Percentiles rank a stretch among this genome's conserved stretches.
Evolutionary conservation across 2,113 vertebrate genomes (phyloP).

Genomic region (Lepisosteus oculatus): DNA sequence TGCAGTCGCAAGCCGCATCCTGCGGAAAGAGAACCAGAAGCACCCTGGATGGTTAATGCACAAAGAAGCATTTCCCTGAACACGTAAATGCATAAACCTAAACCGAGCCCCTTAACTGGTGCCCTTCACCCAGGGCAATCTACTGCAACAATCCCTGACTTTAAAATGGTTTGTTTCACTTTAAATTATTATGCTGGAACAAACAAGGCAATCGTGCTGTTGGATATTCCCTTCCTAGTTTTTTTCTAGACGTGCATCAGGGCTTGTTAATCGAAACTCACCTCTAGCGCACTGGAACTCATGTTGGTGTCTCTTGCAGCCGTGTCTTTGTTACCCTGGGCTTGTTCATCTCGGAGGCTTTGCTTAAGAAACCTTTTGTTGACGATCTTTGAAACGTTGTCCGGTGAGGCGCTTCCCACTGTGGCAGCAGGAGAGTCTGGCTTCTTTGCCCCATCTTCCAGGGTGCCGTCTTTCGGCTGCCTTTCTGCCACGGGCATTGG

Average conservation of each 20-base stretch:
- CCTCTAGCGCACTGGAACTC: constrained; percentile 67
- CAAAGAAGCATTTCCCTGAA: no score
- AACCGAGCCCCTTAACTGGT: no score
- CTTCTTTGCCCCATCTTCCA: constrained; percentile 73
- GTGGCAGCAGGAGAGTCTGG: constrained; percentile 52
- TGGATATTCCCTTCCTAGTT: no score
- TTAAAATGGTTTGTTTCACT: no score
- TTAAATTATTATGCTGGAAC: no score
- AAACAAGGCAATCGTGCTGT: no score
- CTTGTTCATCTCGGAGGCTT: constrained; percentile 70
- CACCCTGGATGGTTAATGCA: no score
- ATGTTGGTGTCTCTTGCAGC: constrained; percentile 54
- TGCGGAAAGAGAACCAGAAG: constrained; percentile 43
- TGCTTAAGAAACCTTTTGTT: constrained; percentile 87
- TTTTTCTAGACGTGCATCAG: neutral
- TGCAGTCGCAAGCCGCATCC: constrained; percentile 90
- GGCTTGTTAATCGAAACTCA: constrained; percentile 41
- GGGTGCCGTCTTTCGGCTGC: constrained; percentile 39
- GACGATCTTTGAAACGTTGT: constrained; percentile 76
- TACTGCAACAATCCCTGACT: no score
- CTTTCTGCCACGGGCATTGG: constrained; percentile 53
- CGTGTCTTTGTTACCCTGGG: constrained; percentile 57
- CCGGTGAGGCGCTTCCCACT: constrained; percentile 53
- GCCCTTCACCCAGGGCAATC: no score
- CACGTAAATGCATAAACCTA: no score